Evolutionary conservation across 1,140 invertebrate species (phyloP), one percentile per base, ranked within the genome.

Genomic region (Diorhabda carinulata): DNA sequence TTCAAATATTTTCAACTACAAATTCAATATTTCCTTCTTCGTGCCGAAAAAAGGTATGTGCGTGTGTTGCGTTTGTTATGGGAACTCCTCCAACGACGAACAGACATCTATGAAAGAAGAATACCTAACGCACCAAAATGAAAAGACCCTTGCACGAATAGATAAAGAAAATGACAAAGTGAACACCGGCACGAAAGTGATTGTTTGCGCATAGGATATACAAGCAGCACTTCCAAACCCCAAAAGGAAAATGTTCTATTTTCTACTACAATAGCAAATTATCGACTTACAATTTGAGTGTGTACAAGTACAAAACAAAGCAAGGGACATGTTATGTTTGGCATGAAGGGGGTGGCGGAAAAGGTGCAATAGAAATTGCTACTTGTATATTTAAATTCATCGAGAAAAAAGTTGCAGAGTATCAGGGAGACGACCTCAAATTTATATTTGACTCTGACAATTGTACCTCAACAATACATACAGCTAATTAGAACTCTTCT

Each of bases 301-400:
- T 25, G 25, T 25, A 25, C 25, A 76, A 83, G 61, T 59, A 80
- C 5, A 70, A 61, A 10, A 77, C 67, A 8, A 70, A 76, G 56
- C n/a, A 61, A 6, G 57, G 10, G 41, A n/a, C 25, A 5, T 80
- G 82, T 66, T 83, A 78, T 70, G 73, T 83, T 43, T 85, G 83
- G 82, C 74, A 81, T 74, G 83, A 86, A 74, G 73, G 72, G 3
- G 71, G 80, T 61, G 83, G 72, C 10, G 78, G 80, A 52, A 75
- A 81, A 61, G 81, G 79, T 4, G 77, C 80, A 9, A 81, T 79
- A 62, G 80, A 82, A 76, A 84, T 84, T 70, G 79, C 78, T n/a
- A 74, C 76, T 5, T 72, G 71, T 58, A 9, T 64, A n/a, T n/a
- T 64, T 43, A 42, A 52, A 6, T 64, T 45, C 41, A 9, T 64